Evolutionary conservation across 2,888 invertebrate species (phyloP).

Genomic region (Aricia artaxerxes): DNA sequence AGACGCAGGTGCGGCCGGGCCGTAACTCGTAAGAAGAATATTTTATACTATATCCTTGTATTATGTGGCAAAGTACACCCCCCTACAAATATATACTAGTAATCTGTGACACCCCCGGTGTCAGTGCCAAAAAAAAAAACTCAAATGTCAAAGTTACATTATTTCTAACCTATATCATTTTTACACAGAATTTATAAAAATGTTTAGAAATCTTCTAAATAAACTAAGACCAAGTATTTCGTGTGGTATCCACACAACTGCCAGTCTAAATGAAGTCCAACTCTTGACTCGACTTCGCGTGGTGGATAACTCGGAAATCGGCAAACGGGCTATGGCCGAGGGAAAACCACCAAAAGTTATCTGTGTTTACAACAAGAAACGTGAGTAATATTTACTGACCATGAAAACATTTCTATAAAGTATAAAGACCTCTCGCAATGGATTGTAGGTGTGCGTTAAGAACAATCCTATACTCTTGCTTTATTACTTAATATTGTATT

Average conservation of each 20-base stretch:
- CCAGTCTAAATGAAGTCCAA: conserved; percentile 83
- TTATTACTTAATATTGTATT: neutral
- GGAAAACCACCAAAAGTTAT: conserved; percentile 96
- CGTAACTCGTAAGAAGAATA: no score
- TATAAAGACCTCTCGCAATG: no score
- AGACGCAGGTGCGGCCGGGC: no score
- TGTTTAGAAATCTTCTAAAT: conserved; percentile 59
- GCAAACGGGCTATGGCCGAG: conserved; percentile 95
- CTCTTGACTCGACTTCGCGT: conserved; percentile 90
- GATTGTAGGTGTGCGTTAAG: no score
- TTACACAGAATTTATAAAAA: conserved; percentile 44
- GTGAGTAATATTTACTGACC: conserved; percentile 51
- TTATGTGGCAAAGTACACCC: no score
- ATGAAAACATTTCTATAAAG: no score
- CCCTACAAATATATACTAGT: no score
- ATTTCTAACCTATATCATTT: neutral
- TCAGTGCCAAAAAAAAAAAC: no score
- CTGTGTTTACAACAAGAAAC: conserved; percentile 93
- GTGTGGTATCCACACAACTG: conserved; percentile 80
- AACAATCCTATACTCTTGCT: neutral
- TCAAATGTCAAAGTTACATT: neutral
- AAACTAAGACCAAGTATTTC: conserved; percentile 49
- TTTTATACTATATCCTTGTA: no score
- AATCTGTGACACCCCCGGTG: no score
- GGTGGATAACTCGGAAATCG: conserved; percentile 98